Evolutionary conservation across 1,140 invertebrate genomes (phyloP).

Genomic region (Eumeta japonica): DNA sequence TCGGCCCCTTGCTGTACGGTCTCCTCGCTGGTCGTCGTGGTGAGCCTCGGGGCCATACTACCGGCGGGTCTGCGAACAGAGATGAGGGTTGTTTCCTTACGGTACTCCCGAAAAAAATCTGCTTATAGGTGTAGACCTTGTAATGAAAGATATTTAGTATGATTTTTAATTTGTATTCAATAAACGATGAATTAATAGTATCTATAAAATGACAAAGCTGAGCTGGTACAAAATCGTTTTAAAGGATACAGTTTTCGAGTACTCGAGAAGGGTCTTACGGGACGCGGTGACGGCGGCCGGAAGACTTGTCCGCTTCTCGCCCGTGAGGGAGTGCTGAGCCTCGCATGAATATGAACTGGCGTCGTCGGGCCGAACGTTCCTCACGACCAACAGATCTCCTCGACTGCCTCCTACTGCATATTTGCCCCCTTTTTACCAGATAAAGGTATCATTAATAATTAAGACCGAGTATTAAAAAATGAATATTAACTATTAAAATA

Average conservation of each 20-base stretch:
- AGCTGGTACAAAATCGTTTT: too few species aligned
- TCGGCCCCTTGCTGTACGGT: constrained; percentile 64
- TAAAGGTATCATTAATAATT: too few species aligned
- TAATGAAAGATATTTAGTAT: too few species aligned
- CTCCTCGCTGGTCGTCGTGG: constrained; percentile 63
- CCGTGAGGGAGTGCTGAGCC: constrained; percentile 65
- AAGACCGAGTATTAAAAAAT: too few species aligned
- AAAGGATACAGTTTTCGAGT: too few species aligned
- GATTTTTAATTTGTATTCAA: too few species aligned
- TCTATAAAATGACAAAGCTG: too few species aligned
- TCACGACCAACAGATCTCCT: constrained; percentile 56
- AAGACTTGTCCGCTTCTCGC: constrained; percentile 64
- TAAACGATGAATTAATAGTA: too few species aligned
- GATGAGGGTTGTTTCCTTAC: too few species aligned
- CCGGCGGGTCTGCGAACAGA: constrained; percentile 54
- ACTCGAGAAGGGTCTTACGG: constrained; percentile 60
- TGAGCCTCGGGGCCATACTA: constrained; percentile 64
- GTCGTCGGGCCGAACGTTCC: constrained; percentile 63
- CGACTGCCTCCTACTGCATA: constrained; percentile 39
- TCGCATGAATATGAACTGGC: constrained; percentile 65
- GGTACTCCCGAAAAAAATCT: too few species aligned
- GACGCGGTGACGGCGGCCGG: constrained; percentile 63
- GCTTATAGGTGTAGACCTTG: too few species aligned
- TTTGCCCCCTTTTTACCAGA: constrained; percentile 19
- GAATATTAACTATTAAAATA: background rate